Evolutionary conservation across 1,140 invertebrate genomes (phyloP).

Genomic region (Brachionus rubens): DNA sequence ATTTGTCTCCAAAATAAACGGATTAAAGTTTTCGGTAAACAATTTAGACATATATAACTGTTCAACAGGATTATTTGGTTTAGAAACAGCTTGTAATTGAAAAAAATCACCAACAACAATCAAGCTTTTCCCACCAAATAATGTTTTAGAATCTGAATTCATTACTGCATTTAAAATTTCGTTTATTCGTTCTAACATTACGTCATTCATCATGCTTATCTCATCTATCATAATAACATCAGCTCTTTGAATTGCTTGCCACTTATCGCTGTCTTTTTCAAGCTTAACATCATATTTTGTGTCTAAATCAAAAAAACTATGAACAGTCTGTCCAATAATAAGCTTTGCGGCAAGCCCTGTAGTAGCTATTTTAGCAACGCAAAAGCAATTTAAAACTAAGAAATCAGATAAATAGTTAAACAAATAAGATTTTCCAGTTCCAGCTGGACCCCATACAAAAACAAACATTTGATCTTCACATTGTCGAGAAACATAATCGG

Average conservation of each 20-base stretch:
- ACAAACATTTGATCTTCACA: background rate
- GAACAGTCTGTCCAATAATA: background rate
- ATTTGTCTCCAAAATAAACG: background rate
- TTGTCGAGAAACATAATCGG: background rate
- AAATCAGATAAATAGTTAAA: background rate
- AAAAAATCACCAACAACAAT: background rate
- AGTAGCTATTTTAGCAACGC: background rate
- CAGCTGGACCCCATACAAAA: background rate
- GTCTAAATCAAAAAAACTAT: background rate
- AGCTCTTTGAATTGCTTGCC: constrained; percentile 18
- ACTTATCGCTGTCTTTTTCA: background rate
- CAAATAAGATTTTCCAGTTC: background rate
- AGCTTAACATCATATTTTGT: background rate
- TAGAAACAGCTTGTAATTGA: background rate
- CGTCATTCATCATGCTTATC: background rate
- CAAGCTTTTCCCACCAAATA: background rate
- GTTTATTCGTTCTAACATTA: background rate
- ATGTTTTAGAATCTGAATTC: background rate
- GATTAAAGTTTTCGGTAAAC: constrained; percentile 5
- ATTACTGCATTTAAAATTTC: background rate
- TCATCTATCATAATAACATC: background rate
- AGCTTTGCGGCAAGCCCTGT: background rate
- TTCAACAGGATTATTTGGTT: background rate
- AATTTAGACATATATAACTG: background rate
- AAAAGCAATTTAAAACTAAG: background rate